phyloP scores from a whole-genome alignment of 1,140 invertebrate genomes.

The Subanguina moxae region DNA sequence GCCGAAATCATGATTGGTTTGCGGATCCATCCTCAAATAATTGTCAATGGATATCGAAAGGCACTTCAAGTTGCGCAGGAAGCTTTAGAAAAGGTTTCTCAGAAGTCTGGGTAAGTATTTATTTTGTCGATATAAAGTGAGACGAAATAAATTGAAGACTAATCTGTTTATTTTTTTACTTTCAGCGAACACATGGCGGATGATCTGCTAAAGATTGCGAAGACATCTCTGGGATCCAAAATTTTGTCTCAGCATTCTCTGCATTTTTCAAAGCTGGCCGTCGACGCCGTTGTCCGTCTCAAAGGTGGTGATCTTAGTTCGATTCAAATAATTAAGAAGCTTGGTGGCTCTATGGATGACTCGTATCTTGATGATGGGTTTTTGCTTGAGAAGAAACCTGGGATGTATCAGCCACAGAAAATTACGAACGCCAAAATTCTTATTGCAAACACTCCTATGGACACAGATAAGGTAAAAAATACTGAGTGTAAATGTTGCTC shows the following conservation, averaged over 20 bases:
- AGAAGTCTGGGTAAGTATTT: conserved; percentile 69
- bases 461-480: conserved; percentile 86
- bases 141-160: too few species aligned
- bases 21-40: conserved; percentile 96
- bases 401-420: conserved; percentile 78
- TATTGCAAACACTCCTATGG: conserved; percentile 99
- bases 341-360: conserved; percentile 82
- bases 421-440: conserved; percentile 90
- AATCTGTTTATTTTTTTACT: too few species aligned
- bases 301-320: conserved; percentile 91
- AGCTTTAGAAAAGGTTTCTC: conserved; percentile 73
- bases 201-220: conserved; percentile 91
- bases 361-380: conserved; percentile 98
- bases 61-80: conserved; percentile 77
- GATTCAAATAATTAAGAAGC: conserved; percentile 95
- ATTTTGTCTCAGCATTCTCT: conserved; percentile 96
- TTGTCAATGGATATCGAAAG: conserved; percentile 87
- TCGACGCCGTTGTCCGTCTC: conserved; percentile 86
- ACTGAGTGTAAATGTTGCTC: background rate
- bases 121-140: background rate
- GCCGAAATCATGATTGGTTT: conserved; percentile 87
- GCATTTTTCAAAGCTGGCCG: conserved; percentile 87
- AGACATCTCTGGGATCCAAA: conserved; percentile 95
- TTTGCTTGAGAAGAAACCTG: conserved; percentile 90
- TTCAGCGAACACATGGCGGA: conserved; percentile 72